Base-by-base conservation (phyloP, 37 sponge, comb jelly and placozoan genomes). In the Agelas oroides region DNA sequence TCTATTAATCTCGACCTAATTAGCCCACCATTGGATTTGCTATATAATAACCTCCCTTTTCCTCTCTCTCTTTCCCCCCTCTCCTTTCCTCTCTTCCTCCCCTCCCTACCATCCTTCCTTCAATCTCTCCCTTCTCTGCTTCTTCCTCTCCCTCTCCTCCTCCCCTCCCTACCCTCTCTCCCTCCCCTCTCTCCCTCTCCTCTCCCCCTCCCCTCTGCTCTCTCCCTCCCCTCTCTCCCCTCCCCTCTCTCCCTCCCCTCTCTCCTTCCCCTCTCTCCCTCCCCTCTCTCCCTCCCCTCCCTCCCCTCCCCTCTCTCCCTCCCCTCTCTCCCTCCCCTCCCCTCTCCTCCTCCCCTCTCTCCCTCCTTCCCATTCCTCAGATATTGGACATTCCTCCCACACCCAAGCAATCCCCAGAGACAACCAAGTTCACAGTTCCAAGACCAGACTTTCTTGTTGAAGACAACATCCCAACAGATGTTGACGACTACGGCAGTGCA, bases 391-490 rank as follows among this genome's bases (percentile, higher is more conserved):
- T 23, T 24, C 77, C 60, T 12, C 77, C 77, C 53, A 54, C 40
- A 18, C 89, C 89, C 5, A 67, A 54, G 5, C 83, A 75, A 0
- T 71, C 41, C 53, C 89, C 89, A 2, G 33, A 20, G 33, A 30
- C 71, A 2, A 11, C 33, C 5, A 64, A 33, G 31, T 19, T 35
- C 13, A 53, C 15, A 3, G 32, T 89, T 20, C 63, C 78, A 17
- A 55, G 59, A 52, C 19, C 52, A 0, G 78, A 89, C 38, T 89
- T 56, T 64, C 31, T 41, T 36, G 67, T 89, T 0, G 28, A 62
- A 0, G 84, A 89, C 23, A 35, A 46, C 17, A 55, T 89, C 0
- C 71, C 82, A 46, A 82, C 89, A 11, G 89, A 89, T 18, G 36
- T 60, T 21, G 69, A 56, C 33, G 36, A 28, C 21, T 32, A 76